Percentiles rank a stretch among this genome's conserved stretches.
phyloP scores from a whole-genome alignment of 2,113 vertebrate species.

The Zosterops pallidus region DNA sequence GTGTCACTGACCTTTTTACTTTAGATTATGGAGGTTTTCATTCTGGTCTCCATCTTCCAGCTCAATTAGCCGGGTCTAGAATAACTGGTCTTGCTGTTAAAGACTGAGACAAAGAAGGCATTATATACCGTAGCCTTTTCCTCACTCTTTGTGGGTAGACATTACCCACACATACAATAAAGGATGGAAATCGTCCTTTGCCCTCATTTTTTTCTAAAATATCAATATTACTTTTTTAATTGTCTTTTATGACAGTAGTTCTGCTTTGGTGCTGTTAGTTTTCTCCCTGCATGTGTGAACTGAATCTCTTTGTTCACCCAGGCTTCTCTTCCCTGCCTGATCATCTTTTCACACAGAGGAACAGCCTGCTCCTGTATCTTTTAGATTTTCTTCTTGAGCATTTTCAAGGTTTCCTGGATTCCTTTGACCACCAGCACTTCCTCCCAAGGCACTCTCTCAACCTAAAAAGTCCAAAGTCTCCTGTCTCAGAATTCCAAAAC shows the following conservation, averaged over 20 bases:
- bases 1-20: neutral
- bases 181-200: neutral
- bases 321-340: rapidly evolving
- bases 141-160: neutral
- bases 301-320: neutral
- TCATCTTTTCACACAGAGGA: rapidly evolving
- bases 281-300: neutral
- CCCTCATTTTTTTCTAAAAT: neutral
- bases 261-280: neutral
- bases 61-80: neutral
- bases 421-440: neutral
- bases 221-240: neutral
- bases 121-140: neutral
- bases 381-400: neutral
- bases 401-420: neutral
- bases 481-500: neutral
- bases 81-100: neutral
- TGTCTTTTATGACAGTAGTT: neutral
- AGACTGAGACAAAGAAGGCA: neutral
- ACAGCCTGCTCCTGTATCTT: rapidly evolving
- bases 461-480: neutral
- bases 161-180: neutral
- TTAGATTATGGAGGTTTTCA: neutral
- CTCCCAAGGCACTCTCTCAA: neutral
- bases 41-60: neutral